Evolutionary conservation across 2,797 vertebrate species (phyloP).

Genomic region (Lepilemur septentrionalis): DNA sequence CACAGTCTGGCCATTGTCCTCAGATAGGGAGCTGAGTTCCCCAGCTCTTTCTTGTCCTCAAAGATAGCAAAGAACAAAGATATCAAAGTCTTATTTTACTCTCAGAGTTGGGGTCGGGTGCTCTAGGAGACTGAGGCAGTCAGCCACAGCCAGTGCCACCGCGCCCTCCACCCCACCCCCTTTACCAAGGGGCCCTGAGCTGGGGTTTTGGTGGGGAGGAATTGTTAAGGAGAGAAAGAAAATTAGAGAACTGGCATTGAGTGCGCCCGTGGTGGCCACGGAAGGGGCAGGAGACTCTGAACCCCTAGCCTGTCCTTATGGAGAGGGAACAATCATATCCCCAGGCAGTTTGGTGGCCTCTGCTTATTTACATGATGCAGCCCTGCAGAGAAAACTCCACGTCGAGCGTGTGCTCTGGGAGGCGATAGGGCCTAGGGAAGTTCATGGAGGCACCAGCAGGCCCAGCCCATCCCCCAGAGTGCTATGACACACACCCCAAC

Average conservation of each 20-base stretch:
- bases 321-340: not conserved
- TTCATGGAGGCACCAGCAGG: not conserved
- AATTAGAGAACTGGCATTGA: not conserved
- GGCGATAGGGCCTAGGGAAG: not conserved
- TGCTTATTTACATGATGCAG: not conserved
- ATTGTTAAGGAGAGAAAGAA: not conserved
- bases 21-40: not conserved
- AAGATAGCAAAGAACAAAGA: not conserved
- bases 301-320: not conserved
- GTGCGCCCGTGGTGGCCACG: no score
- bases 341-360: not conserved
- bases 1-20: constrained; percentile 4
- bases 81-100: not conserved
- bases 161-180: no score
- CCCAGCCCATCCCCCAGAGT: not conserved
- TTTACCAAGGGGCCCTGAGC: not conserved
- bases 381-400: not conserved
- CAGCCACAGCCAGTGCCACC: not conserved
- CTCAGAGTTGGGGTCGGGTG: not conserved
- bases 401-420: not conserved
- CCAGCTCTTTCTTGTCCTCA: no score
- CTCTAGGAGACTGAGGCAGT: not conserved
- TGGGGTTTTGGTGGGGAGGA: not conserved
- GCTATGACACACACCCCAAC: no score
- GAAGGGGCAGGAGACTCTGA: not conserved